Conservation (phyloP, 2,888 invertebrate species). For the Troides oblongomaculatus region DNA sequence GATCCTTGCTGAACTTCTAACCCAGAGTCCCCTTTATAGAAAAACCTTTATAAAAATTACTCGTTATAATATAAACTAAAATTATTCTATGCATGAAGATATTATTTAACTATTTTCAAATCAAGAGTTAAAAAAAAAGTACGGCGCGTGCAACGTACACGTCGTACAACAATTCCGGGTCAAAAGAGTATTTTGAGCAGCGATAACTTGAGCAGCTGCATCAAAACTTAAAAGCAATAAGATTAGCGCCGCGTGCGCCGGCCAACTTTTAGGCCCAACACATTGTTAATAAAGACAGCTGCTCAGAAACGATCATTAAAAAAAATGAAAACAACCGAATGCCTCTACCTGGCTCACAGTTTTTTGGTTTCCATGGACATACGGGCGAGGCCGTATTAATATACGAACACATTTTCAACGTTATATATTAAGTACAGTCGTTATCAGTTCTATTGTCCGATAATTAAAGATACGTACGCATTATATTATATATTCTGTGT, state of each 20-base stretch:
- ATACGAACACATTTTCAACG: background rate
- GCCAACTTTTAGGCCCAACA: constrained; percentile 51
- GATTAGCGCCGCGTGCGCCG: constrained; percentile 54
- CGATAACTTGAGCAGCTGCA: constrained; percentile 49
- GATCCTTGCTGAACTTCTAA: too few species aligned
- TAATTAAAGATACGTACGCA: background rate
- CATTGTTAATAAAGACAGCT: constrained; percentile 69
- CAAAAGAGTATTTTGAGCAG: constrained; percentile 34
- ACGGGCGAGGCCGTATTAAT: constrained; percentile 29
- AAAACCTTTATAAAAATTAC: background rate
- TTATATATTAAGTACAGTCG: background rate
- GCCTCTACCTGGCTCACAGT: constrained; percentile 51
- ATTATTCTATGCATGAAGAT: background rate
- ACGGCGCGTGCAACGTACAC: constrained; percentile 17
- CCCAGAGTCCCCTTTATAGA: background rate
- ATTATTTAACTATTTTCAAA: background rate
- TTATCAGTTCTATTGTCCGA: background rate
- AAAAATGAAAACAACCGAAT: constrained; percentile 41
- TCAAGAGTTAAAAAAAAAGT: constrained; percentile 3
- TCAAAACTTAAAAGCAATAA: constrained; percentile 48
- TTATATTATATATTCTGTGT: background rate
- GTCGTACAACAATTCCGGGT: constrained; percentile 24
- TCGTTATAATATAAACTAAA: background rate
- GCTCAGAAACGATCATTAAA: constrained; percentile 53
- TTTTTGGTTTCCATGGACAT: constrained; percentile 46